Evolutionary conservation across 1,140 invertebrate genomes (phyloP), one percentile per base, ranked within the genome.

Genomic region (Agraylea sexmaculata): DNA sequence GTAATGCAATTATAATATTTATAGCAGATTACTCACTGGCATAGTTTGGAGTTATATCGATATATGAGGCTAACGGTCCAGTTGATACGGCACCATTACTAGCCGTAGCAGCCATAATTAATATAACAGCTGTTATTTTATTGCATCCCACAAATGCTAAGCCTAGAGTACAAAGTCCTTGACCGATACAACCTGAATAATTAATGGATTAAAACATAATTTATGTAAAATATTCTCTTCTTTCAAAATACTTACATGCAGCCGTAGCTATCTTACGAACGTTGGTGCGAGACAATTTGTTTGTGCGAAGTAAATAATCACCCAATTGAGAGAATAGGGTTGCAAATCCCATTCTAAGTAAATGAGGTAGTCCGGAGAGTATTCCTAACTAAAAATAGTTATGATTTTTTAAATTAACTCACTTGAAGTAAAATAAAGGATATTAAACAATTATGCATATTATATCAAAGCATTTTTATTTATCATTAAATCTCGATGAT

Each of bases 41-140:
- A 56, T 76, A 79, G 59, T 80, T 81, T 1, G 78, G 77, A 28
- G 75, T 73, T 10, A 80, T 57, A 45, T 81, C 78, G 2, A 81
- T 74, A 19, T 78, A 62, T 13, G 61, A 69, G 1, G 77, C 69
- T 23, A 80, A 53, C 0, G 70, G 70, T 2, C 77, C 77, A 0
- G 76, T 73, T 0, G 78, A 78, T 1, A 77, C 67, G 0, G 77
- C 73, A 2, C 79, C 80, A 50, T 75, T 75, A 2, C 70, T 58
- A 7, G 69, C 68, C 2, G 70, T 74, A 0, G 78, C 75, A 7
- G 70, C 32, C 23, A 75, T 74, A 38, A 81, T 62, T 37, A 78
- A 70, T 3, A 74, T 45, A 15, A 77, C 68, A 0, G 78, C 77
- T 0, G 70, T 52, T 3, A 60, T 60, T 7, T 69, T 62, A 48